Base-by-base conservation (phyloP, 37 sponge, comb jelly and placozoan species). In the Bolinopsis microptera region DNA sequence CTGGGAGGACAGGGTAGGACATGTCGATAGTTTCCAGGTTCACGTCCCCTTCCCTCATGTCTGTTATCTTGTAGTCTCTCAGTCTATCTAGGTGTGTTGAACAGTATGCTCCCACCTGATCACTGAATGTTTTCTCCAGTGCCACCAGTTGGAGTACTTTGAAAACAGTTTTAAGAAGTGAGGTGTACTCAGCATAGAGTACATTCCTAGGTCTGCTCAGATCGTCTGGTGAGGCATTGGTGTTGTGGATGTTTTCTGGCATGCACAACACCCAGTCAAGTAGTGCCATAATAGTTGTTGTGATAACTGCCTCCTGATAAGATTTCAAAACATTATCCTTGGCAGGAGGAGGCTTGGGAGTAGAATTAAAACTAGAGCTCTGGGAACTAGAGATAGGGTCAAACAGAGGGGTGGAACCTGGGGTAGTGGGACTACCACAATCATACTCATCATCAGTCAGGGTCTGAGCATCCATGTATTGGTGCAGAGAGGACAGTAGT, bases 261-360 rank as follows among this genome's bases (percentile, higher is more conserved):
- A 80, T 80, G 38, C 8, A 23, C 82, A 80, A 34, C 9, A 80
- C 82, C 82, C 82, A 80, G 38, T 80, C 82, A 35, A 80, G 21
- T 36, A 80, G 82, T 8, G 82, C 5, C 82, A 33, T 36, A 36
- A 80, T 33, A 24, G 82, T 80, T 1, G 1, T 80, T 30, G 82
- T 35, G 24, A 80, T 35, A 1, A 80, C 38, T 13, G 82, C 35
- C 8, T 80, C 82, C 82, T 80, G 75, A n/a, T 30, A 48, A 48
- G 61, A 48, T 13, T 48, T 48, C 13, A 48, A 18, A 48, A 48
- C 13, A 13, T 13, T 48, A 13, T 48, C 13, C 9, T 13, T 13
- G 5, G 9, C 61, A 48, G 61, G 61, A 48, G 61, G 61, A 13
- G 61, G 13, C 61, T 48, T 5, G 9, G 61, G 61, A 13, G 13